Evolutionary conservation across 2,888 invertebrate species (phyloP).

Genomic region (Drosophila lacicola): DNA sequence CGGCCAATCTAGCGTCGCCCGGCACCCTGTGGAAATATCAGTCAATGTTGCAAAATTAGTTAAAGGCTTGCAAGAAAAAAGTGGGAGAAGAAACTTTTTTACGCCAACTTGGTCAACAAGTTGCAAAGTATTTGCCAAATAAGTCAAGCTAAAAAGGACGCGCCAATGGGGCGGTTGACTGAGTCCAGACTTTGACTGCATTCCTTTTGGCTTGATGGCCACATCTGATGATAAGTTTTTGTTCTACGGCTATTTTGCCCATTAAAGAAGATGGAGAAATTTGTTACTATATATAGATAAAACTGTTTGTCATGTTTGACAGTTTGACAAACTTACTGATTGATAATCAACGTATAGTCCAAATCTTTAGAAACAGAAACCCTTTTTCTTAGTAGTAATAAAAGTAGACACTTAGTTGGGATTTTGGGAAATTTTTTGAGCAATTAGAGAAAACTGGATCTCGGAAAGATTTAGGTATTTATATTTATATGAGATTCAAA

Average conservation of each 20-base stretch:
- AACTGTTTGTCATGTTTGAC: background rate
- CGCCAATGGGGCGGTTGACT: background rate
- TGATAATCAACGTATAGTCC: too few relatives aligned
- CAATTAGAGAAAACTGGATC: too few relatives aligned
- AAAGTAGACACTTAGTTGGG: too few relatives aligned
- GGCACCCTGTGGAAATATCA: constrained; percentile 50
- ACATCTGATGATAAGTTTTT: constrained; percentile 38
- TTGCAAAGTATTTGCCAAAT: constrained; percentile 66
- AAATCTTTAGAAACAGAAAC: too few relatives aligned
- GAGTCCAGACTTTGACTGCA: constrained; percentile 34
- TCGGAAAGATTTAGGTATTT: too few relatives aligned
- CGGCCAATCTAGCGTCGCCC: constrained; percentile 57
- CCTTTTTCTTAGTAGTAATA: too few relatives aligned
- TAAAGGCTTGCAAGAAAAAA: constrained; percentile 54
- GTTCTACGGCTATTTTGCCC: constrained; percentile 6
- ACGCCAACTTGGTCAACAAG: constrained; percentile 67
- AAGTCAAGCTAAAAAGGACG: constrained; percentile 42
- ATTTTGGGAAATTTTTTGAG: too few relatives aligned
- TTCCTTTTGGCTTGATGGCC: constrained; percentile 19
- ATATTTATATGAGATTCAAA: too few relatives aligned
- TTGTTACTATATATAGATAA: background rate
- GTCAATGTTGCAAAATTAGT: constrained; percentile 74
- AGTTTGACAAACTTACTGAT: too few relatives aligned
- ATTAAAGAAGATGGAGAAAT: constrained; percentile 12
- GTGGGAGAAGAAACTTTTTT: constrained; percentile 36